These are phyloP conservation scores for Ladona fulva DNA, from an alignment of 1,140 invertebrate species.

Conservation along the genomic window DNA sequence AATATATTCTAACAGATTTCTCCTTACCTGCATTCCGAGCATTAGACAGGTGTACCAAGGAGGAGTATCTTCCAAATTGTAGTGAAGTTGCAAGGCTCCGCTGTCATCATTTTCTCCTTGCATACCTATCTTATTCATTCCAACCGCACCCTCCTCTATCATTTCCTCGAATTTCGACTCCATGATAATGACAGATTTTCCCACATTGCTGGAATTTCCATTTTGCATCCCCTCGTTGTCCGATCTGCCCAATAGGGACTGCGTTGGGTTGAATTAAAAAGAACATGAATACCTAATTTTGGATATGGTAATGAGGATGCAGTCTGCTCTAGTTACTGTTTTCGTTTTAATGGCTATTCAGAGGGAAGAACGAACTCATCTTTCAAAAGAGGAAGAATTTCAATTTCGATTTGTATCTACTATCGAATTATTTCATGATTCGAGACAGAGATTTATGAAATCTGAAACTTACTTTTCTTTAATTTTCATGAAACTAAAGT, in stretches of 20 bases:
- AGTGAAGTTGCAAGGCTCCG: slow-evolving; percentile 30
- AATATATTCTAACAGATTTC: too few species aligned
- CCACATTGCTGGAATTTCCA: neutral
- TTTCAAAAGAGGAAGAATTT: too few species aligned
- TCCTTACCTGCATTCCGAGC: slow-evolving; percentile 70
- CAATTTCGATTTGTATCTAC: too few species aligned
- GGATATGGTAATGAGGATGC: too few species aligned
- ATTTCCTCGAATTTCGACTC: neutral
- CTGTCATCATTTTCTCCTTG: neutral
- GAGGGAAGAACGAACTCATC: too few species aligned
- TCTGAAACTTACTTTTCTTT: too few species aligned
- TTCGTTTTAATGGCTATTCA: too few species aligned
- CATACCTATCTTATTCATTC: neutral
- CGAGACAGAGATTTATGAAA: too few species aligned
- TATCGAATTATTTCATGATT: too few species aligned
- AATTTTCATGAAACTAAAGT: too few species aligned
- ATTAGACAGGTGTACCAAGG: slow-evolving; percentile 75
- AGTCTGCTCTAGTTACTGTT: too few species aligned
- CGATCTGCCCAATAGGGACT: neutral
- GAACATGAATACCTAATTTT: too few species aligned
- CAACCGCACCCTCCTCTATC: neutral
- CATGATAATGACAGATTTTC: neutral
- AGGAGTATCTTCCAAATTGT: slow-evolving; percentile 71
- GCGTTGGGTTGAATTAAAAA: neutral
- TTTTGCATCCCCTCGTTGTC: neutral